Evolutionary conservation across 2,113 vertebrate genomes (phyloP).

Genomic region (Paratilapia polleni): DNA sequence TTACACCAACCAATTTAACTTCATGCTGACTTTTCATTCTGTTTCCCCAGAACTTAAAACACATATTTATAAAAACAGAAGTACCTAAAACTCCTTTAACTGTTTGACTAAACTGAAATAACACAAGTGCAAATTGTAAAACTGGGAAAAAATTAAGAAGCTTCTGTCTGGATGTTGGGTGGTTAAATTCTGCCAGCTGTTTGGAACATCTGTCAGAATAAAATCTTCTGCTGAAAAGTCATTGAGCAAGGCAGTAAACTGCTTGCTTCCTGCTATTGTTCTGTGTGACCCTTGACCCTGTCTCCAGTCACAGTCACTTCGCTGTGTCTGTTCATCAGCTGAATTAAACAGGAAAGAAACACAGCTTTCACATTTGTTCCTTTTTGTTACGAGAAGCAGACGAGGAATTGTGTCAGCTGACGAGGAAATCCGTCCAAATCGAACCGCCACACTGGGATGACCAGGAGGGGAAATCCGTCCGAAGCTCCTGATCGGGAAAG

Average conservation of each 20-base stretch:
- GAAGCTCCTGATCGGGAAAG: conserved; percentile 49
- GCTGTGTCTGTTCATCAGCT: not conserved
- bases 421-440: conserved; percentile 52
- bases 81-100: no score
- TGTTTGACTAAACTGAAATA: no score
- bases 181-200: not conserved
- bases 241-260: conserved; percentile 28
- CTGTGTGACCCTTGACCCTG: conserved; percentile 42
- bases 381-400: conserved; percentile 6
- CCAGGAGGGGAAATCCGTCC: conserved; percentile 26
- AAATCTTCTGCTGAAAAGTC: not conserved
- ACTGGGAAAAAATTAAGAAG: not conserved
- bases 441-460: not conserved
- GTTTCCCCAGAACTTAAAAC: no score
- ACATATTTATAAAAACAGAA: no score
- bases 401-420: conserved; percentile 42
- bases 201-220: not conserved
- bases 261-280: conserved; percentile 66
- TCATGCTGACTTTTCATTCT: no score
- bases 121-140: not conserved
- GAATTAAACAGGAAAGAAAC: conserved; percentile 51
- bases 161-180: not conserved
- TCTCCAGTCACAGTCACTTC: not conserved
- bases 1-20: no score
- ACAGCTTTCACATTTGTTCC: conserved; percentile 32